A percentile compares a stretch with the other conserved stretches of the same genome.
Conservation (phyloP, 2,797 vertebrate genomes). For the Rhynchonycteris naso region DNA sequence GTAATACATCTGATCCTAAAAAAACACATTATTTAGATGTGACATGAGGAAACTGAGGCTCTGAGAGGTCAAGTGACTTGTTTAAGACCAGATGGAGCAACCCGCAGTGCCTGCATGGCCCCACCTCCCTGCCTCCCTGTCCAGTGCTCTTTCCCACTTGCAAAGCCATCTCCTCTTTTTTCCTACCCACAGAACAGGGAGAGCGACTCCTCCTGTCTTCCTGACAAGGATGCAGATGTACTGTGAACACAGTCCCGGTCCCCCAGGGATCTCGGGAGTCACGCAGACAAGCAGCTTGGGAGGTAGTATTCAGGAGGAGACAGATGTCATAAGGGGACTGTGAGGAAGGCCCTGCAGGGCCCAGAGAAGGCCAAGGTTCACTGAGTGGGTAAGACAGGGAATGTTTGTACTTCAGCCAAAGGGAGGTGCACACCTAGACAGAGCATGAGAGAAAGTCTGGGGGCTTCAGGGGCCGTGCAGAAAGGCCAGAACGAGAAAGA, state of each 20-base stretch:
- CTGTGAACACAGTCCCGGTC: background rate
- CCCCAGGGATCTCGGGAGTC: background rate
- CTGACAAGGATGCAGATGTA: background rate
- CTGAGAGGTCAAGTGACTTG: background rate
- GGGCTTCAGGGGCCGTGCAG: background rate
- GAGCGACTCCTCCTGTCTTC: background rate
- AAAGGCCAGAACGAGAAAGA: background rate
- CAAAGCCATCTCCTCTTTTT: background rate
- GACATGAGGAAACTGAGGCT: background rate
- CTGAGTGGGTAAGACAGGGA: background rate
- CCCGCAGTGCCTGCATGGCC: accelerated
- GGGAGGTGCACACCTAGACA: background rate
- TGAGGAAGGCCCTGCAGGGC: background rate
- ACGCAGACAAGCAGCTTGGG: background rate
- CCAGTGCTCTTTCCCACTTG: accelerated
- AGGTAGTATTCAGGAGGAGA: background rate
- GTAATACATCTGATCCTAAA: background rate
- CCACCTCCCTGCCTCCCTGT: no score
- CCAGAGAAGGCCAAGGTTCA: background rate
- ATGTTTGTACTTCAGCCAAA: background rate
- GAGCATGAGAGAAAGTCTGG: background rate
- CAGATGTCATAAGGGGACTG: background rate
- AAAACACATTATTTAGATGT: background rate
- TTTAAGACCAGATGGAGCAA: background rate
- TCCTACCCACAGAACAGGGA: background rate